phyloP scores from a whole-genome alignment of 1,140 invertebrate species.

The Harlomillsia oculata region DNA sequence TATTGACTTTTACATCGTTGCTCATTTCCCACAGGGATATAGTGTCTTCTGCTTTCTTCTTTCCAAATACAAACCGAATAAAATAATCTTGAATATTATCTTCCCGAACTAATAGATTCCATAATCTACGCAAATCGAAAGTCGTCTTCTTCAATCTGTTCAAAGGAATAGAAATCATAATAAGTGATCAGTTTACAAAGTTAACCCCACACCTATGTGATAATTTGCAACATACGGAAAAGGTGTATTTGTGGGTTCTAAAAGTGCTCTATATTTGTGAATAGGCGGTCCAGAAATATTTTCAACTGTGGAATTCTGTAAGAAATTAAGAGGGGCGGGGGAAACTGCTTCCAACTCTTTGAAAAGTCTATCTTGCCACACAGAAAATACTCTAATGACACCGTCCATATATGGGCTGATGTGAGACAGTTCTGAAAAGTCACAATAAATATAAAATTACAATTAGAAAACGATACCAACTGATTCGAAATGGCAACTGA shows the following conservation, averaged over 20 bases:
- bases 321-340: slow-evolving; percentile 64
- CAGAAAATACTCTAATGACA: slow-evolving; percentile 67
- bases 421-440: slow-evolving; percentile 70
- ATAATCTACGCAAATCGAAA: slow-evolving; percentile 56
- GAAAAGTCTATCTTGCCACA: slow-evolving; percentile 75
- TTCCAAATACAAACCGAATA: slow-evolving; percentile 87
- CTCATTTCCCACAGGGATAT: slow-evolving; percentile 33
- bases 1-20: slow-evolving; percentile 27
- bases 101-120: slow-evolving; percentile 87
- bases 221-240: slow-evolving; percentile 57
- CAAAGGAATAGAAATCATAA: background rate
- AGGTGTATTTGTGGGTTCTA: slow-evolving; percentile 90
- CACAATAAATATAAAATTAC: background rate
- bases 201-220: background rate
- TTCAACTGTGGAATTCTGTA: slow-evolving; percentile 73
- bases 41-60: slow-evolving; percentile 27
- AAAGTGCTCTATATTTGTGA: slow-evolving; percentile 81
- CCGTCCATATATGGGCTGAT: slow-evolving; percentile 88
- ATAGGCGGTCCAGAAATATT: slow-evolving; percentile 66
- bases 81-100: slow-evolving; percentile 90
- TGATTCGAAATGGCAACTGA: background rate
- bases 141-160: slow-evolving; percentile 25
- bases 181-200: background rate
- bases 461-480: no score
- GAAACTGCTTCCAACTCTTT: slow-evolving; percentile 64